Conservation (phyloP, 2,888 invertebrate genomes). For the Volucella inflata region DNA sequence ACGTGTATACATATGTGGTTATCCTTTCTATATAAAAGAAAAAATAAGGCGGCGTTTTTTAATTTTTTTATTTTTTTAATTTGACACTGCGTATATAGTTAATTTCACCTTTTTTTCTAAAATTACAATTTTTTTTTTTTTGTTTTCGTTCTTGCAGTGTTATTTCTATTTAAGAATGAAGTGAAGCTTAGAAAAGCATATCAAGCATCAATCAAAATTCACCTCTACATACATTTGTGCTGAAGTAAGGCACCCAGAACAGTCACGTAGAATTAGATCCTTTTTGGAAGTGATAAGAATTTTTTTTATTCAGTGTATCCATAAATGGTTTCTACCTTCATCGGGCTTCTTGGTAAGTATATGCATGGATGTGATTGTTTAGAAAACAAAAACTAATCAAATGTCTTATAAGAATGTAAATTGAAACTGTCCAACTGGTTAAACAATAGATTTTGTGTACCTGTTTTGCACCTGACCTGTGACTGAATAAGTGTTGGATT, state of each 20-base stretch:
- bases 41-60: conserved; percentile 52
- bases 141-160: conserved; percentile 54
- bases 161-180: conserved; percentile 45
- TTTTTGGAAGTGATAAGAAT: conserved; percentile 65
- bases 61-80: conserved; percentile 6
- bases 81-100: not conserved
- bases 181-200: conserved; percentile 34
- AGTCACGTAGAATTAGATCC: conserved; percentile 37
- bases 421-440: no score
- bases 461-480: no score
- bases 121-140: conserved; percentile 22
- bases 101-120: not conserved
- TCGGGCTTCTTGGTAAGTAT: conserved; percentile 83
- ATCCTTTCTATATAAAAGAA: conserved; percentile 28
- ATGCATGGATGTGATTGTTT: not conserved
- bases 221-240: conserved; percentile 12
- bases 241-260: conserved; percentile 34
- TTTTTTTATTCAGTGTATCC: conserved; percentile 67
- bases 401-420: no score
- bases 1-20: conserved; percentile 42
- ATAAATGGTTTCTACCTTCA: conserved; percentile 84
- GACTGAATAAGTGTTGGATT: no score
- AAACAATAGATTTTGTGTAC: no score
- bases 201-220: conserved; percentile 33
- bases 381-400: not conserved